Conservation (phyloP, 2,113 vertebrate species). For the Ageneiosus marmoratus region DNA sequence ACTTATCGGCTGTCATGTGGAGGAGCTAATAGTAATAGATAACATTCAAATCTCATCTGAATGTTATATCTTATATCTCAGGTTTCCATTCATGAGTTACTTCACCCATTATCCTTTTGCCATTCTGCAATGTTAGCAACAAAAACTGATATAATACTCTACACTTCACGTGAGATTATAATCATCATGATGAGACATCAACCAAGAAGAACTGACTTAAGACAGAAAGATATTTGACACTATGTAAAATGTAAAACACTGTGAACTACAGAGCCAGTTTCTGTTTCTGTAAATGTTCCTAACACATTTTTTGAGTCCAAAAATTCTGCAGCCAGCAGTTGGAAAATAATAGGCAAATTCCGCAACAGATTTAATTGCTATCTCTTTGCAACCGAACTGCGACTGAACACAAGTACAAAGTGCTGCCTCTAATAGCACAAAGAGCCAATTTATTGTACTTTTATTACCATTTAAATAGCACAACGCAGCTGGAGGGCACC, state of each 20-base stretch:
- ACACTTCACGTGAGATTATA: background rate
- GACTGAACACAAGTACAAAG: background rate
- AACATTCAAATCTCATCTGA: background rate
- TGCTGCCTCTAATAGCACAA: constrained; percentile 14
- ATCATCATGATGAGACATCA: background rate
- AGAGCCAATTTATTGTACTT: constrained; percentile 20
- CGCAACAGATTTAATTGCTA: background rate
- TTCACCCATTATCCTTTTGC: background rate
- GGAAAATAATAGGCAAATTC: background rate
- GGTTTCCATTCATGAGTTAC: background rate
- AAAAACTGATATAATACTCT: background rate
- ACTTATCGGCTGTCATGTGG: background rate
- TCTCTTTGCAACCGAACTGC: background rate
- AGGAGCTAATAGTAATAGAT: background rate
- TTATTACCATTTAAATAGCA: constrained; percentile 39
- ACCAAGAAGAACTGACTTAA: background rate
- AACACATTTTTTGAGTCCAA: background rate
- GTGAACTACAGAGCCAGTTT: background rate
- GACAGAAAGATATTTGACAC: background rate
- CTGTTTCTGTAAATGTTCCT: background rate
- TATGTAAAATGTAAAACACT: background rate
- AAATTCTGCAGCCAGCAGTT: background rate
- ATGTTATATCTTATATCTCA: background rate
- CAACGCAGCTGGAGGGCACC: constrained; percentile 26
- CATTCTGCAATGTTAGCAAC: background rate